A percentile compares a stretch with the other conserved stretches of the same genome.
Evolutionary conservation across 2,113 vertebrate genomes (phyloP).

Genomic region (Manacus vitellinus): DNA sequence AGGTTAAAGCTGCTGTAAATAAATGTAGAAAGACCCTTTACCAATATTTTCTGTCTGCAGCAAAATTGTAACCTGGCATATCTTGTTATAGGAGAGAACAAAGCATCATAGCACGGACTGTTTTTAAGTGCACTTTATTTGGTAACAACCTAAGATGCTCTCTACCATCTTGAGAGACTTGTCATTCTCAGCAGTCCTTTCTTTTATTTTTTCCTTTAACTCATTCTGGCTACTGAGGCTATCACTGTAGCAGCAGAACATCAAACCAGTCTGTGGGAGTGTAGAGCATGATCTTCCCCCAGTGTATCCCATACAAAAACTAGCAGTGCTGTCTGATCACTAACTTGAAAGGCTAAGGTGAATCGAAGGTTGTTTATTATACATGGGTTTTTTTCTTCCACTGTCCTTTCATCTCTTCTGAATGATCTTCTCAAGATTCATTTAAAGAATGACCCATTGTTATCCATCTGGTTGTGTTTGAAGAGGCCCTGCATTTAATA

Average conservation of each 20-base stretch:
- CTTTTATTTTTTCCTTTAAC: neutral
- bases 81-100: neutral
- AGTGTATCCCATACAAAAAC: neutral
- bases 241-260: neutral
- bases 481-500: neutral
- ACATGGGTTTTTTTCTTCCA: neutral
- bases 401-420: neutral
- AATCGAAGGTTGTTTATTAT: neutral
- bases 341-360: neutral
- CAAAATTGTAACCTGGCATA: neutral
- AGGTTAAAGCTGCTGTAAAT: neutral
- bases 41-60: neutral
- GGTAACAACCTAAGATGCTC: neutral
- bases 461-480: neutral
- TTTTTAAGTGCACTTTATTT: neutral
- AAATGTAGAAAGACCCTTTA: neutral
- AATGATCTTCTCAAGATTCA: neutral
- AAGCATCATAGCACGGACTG: neutral
- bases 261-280: neutral
- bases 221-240: neutral
- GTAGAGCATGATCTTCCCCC: neutral
- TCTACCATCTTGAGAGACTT: neutral
- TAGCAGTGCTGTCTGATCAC: neutral
- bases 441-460: neutral
- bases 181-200: neutral